phyloP scores from a whole-genome alignment of 2,888 invertebrate genomes.

The Zaprionus obscuricornis region DNA sequence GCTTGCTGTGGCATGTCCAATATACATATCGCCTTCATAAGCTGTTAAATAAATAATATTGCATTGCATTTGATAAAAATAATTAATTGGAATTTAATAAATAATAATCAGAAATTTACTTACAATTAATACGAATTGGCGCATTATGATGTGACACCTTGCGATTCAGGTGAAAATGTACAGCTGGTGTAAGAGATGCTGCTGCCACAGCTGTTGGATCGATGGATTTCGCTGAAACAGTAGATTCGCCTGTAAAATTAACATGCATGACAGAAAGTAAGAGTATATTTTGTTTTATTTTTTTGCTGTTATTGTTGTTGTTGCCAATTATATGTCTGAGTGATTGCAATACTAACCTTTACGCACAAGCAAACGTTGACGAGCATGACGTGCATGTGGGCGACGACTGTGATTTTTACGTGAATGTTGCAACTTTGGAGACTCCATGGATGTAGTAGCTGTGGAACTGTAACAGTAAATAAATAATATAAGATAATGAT shows the following conservation, averaged over 20 bases:
- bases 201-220: slow-evolving; percentile 9
- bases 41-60: slow-evolving; percentile 29
- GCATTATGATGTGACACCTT: slow-evolving; percentile 68
- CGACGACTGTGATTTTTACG: slow-evolving; percentile 20
- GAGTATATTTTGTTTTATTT: slow-evolving; percentile 21
- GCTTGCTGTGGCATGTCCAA: slow-evolving; percentile 84
- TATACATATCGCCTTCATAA: slow-evolving; percentile 80
- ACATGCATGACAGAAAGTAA: slow-evolving; percentile 30
- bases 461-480: no score
- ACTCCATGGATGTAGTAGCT: no score
- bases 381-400: slow-evolving; percentile 30
- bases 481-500: no score
- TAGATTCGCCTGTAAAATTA: slow-evolving; percentile 77
- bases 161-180: slow-evolving; percentile 79
- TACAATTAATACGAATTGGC: slow-evolving; percentile 53
- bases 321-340: slow-evolving; percentile 49
- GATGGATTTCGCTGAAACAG: slow-evolving; percentile 77
- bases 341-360: slow-evolving; percentile 47
- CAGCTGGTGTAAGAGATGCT: slow-evolving; percentile 57
- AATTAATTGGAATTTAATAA: neutral
- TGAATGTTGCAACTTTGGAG: neutral
- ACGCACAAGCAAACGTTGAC: slow-evolving; percentile 53
- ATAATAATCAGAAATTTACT: slow-evolving; percentile 16
- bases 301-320: no score
- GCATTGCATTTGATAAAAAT: neutral